phyloP scores from a whole-genome alignment of 2,888 invertebrate genomes.

The Nomada lathburiana region DNA sequence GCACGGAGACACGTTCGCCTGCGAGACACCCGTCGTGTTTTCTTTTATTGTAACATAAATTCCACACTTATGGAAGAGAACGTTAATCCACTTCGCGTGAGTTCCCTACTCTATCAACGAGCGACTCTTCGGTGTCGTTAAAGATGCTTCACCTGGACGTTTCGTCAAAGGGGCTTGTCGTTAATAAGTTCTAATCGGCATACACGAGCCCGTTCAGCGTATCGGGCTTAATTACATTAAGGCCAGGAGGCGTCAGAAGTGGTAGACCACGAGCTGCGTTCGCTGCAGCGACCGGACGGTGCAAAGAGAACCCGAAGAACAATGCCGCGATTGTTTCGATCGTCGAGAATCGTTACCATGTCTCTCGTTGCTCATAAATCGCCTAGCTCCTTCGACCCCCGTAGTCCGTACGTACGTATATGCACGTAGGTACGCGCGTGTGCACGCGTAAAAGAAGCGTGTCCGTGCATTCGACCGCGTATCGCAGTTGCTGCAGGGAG shows the following conservation, averaged over 20 bases:
- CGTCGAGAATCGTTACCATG: constrained; percentile 65
- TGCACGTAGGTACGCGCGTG: background rate
- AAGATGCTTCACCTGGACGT: background rate
- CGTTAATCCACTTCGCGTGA: constrained; percentile 8
- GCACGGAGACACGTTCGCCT: constrained; percentile 12
- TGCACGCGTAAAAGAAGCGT: constrained; percentile 46
- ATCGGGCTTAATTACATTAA: constrained; percentile 66
- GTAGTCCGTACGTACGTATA: background rate
- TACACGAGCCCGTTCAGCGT: constrained; percentile 29
- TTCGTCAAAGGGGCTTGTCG: background rate
- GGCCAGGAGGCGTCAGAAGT: constrained; percentile 43
- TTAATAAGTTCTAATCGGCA: constrained; percentile 27
- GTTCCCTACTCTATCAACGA: constrained; percentile 22
- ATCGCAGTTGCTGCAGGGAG: constrained; percentile 70
- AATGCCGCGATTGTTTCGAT: constrained; percentile 69
- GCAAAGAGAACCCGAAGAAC: constrained; percentile 60
- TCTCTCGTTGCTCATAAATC: constrained; percentile 72
- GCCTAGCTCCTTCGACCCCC: constrained; percentile 53
- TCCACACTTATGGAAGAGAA: constrained; percentile 12
- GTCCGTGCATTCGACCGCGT: constrained; percentile 65
- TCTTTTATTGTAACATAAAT: constrained; percentile 45
- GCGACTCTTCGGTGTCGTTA: background rate
- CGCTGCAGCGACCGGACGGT: constrained; percentile 31
- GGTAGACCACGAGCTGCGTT: constrained; percentile 42
- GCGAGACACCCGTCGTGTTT: constrained; percentile 31